Percentiles rank a stretch among this genome's conserved stretches.
phyloP scores from a whole-genome alignment of 2,888 invertebrate species.

The Xylocampa areola region DNA sequence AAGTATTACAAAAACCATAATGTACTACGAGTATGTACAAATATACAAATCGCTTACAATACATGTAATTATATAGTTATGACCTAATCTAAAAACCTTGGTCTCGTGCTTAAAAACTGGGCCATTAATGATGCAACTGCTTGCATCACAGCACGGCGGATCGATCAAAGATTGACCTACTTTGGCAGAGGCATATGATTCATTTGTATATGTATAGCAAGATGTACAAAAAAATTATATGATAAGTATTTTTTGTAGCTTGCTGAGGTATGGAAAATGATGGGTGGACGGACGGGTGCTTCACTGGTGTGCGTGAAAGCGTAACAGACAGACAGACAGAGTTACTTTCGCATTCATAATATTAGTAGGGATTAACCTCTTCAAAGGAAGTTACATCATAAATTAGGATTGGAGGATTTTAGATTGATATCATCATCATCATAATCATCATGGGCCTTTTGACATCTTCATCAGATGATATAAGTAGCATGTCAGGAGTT shows the following conservation, averaged over 20 bases:
- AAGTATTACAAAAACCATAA: constrained; percentile 26
- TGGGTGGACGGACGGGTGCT: constrained; percentile 9
- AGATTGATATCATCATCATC: no score
- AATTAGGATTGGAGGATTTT: no score
- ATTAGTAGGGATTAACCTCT: no score
- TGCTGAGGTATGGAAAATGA: constrained; percentile 8
- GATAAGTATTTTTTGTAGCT: fast-evolving
- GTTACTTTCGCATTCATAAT: no score
- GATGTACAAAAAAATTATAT: background rate
- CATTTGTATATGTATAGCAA: constrained; percentile 3
- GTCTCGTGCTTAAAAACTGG: constrained; percentile 66
- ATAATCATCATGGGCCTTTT: no score
- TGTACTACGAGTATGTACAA: constrained; percentile 39
- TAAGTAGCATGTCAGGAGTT: no score
- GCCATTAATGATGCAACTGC: constrained; percentile 60
- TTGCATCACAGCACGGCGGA: constrained; percentile 48
- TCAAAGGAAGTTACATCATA: no score
- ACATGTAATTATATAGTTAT: constrained; percentile 59
- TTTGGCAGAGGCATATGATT: constrained; percentile 31
- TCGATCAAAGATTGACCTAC: constrained; percentile 58
- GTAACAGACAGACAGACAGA: no score
- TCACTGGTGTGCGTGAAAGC: no score
- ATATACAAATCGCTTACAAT: constrained; percentile 48
- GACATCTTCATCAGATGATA: no score
- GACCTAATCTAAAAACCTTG: constrained; percentile 75